These are phyloP conservation scores for Chrysocyon brachyurus DNA, from an alignment of 2,797 vertebrate genomes.

Conservation along the genomic window DNA sequence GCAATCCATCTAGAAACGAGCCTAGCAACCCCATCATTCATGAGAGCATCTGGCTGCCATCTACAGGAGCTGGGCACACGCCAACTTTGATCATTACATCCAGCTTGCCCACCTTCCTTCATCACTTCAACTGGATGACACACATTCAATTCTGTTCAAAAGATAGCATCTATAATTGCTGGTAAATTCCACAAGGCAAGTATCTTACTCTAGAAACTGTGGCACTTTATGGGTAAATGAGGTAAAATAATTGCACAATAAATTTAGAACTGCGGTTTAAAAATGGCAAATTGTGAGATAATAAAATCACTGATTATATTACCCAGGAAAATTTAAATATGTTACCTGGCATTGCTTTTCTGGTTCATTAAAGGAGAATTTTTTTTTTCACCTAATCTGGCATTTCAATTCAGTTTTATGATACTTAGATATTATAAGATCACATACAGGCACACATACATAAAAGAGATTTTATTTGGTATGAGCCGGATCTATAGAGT, in stretches of 20 bases:
- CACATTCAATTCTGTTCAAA: slow-evolving; percentile 50
- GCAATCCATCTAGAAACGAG: slow-evolving; percentile 66
- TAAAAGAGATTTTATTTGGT: background rate
- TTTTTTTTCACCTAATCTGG: background rate
- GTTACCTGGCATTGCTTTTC: slow-evolving; percentile 11
- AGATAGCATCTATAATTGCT: background rate
- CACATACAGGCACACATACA: background rate
- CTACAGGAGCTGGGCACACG: slow-evolving; percentile 1
- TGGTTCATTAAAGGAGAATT: slow-evolving; percentile 47
- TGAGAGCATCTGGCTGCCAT: slow-evolving; percentile 65
- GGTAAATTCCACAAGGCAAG: slow-evolving; percentile 15
- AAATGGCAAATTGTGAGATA: slow-evolving; percentile 40
- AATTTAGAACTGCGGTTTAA: slow-evolving; percentile 33
- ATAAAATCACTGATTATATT: slow-evolving; percentile 33
- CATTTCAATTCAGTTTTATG: slow-evolving; percentile 23
- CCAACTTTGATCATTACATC: slow-evolving; percentile 68
- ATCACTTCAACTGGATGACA: background rate
- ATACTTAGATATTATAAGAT: slow-evolving; percentile 11
- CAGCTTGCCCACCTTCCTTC: slow-evolving; percentile 32
- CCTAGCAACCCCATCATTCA: slow-evolving; percentile 30
- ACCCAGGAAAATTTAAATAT: slow-evolving; percentile 26
- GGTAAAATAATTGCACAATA: slow-evolving; percentile 49
- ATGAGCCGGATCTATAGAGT: background rate
- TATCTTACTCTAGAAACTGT: background rate
- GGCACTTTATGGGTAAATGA: background rate